Conservation (phyloP, 2,888 invertebrate genomes). For the Sylvicola fuscatus region DNA sequence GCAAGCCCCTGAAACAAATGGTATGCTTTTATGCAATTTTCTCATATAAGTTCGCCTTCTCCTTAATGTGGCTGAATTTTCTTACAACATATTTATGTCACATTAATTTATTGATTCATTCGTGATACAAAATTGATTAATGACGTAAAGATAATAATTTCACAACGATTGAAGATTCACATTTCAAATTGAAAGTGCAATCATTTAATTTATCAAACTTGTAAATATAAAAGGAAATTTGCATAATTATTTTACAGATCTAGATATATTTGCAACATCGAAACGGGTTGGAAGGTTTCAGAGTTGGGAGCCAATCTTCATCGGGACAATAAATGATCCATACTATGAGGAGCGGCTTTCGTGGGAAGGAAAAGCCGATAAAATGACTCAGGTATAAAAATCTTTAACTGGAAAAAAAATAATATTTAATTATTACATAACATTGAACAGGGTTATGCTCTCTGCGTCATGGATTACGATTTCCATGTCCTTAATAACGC, state of each 20-base stretch:
- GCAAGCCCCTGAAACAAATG: constrained; percentile 3
- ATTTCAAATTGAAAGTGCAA: too few relatives aligned
- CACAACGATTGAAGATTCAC: too few relatives aligned
- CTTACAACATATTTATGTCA: too few relatives aligned
- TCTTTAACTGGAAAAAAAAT: background rate
- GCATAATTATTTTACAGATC: too few relatives aligned
- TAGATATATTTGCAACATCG: constrained; percentile 57
- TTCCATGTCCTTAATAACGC: constrained; percentile 77
- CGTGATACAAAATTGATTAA: too few relatives aligned
- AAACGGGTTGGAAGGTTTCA: constrained; percentile 45
- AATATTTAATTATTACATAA: constrained; percentile 8
- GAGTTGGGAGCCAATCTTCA: constrained; percentile 83
- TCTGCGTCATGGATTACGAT: constrained; percentile 74
- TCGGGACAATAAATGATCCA: constrained; percentile 73
- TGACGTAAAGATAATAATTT: too few relatives aligned
- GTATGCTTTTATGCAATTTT: too few relatives aligned
- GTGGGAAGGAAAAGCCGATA: constrained; percentile 83
- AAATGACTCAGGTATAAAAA: constrained; percentile 64
- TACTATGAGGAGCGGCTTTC: constrained; percentile 74
- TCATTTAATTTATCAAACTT: background rate
- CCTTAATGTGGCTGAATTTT: too few relatives aligned
- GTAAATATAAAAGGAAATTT: constrained; percentile 1
- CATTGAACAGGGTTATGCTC: constrained; percentile 52
- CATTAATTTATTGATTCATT: too few relatives aligned
- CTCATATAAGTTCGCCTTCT: too few relatives aligned